A percentile compares a stretch with the other conserved stretches of the same genome.
Conservation (phyloP, 2,797 vertebrate species). For the Carcharodon carcharias region DNA sequence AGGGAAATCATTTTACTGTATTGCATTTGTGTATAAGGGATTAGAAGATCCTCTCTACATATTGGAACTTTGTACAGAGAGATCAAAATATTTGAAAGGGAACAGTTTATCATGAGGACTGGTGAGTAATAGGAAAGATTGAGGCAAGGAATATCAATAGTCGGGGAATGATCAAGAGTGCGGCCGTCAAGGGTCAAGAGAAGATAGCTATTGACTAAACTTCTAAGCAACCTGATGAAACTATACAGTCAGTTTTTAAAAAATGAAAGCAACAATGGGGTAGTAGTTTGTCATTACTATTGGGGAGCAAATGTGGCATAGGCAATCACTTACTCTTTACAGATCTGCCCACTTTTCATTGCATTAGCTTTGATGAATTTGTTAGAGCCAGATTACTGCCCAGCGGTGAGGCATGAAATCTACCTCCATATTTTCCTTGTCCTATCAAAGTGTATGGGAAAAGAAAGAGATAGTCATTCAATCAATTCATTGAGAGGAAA, state of each 20-base stretch:
- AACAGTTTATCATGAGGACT: background rate
- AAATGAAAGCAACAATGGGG: background rate
- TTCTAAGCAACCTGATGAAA: background rate
- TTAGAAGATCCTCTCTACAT: background rate
- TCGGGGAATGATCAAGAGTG: background rate
- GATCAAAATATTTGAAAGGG: background rate
- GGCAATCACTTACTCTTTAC: background rate
- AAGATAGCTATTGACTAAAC: background rate
- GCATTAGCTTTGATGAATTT: background rate
- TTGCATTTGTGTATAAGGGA: background rate
- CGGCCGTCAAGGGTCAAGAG: background rate
- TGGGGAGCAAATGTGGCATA: background rate
- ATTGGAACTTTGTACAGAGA: background rate
- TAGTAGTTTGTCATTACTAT: background rate
- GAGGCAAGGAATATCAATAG: background rate
- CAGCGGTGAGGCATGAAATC: background rate
- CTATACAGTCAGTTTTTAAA: background rate
- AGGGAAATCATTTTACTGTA: background rate
- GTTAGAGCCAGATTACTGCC: background rate
- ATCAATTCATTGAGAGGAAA: background rate
- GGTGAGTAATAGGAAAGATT: background rate
- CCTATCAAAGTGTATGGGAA: background rate
- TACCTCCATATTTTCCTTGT: background rate
- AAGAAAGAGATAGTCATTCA: background rate
- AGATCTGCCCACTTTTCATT: background rate